Percentiles rank a stretch among this genome's conserved stretches.
These are phyloP conservation scores for Solenopsis fugax DNA, from an alignment of 1,140 invertebrate species.

Conservation along the genomic window DNA sequence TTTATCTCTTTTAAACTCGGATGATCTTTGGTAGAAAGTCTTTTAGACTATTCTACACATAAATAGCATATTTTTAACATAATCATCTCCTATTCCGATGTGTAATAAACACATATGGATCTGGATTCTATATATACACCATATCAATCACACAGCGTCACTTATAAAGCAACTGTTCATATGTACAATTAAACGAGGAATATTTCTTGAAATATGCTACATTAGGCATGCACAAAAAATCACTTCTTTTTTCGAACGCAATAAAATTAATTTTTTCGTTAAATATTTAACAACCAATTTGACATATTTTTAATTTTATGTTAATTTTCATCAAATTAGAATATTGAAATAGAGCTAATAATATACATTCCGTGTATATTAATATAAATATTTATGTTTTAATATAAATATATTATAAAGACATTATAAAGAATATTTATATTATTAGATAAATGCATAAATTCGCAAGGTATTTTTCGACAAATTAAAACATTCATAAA, in stretches of 20 bases:
- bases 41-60: conserved; percentile 77
- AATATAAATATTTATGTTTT: neutral
- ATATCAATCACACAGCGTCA: conserved; percentile 69
- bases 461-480: no score
- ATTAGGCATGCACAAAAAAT: conserved; percentile 16
- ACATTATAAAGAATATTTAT: neutral
- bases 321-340: neutral
- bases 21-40: conserved; percentile 78
- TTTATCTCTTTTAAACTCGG: conserved; percentile 41
- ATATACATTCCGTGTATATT: neutral
- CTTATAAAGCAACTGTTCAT: conserved; percentile 74
- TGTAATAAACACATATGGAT: conserved; percentile 57
- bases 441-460: neutral
- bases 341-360: neutral
- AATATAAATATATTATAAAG: no score
- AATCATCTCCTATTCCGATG: conserved; percentile 67
- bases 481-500: no score
- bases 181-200: conserved; percentile 77
- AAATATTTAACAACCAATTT: conserved; percentile 15
- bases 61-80: conserved; percentile 77
- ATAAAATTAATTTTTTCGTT: conserved; percentile 3
- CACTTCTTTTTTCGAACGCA: neutral
- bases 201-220: conserved; percentile 69
- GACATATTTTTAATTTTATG: neutral
- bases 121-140: conserved; percentile 75